phyloP scores from a whole-genome alignment of 2,888 invertebrate genomes.

The Heliconius aoede region DNA sequence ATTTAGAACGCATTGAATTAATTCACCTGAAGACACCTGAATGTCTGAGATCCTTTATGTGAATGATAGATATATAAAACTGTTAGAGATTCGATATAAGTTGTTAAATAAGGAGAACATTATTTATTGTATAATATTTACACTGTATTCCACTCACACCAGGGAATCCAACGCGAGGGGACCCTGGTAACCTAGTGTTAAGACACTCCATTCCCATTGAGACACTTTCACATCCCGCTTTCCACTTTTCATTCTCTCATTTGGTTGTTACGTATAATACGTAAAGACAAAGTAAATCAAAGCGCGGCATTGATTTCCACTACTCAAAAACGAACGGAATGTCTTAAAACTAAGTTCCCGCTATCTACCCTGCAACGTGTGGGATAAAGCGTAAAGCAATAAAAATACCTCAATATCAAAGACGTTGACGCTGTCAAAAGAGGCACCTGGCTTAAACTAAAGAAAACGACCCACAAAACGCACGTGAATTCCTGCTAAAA shows the following conservation, averaged over 20 bases:
- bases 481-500: not conserved
- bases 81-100: not conserved
- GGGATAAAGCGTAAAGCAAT: not conserved
- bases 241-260: too few species aligned
- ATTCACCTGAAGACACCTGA: conserved; percentile 9
- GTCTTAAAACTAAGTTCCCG: not conserved
- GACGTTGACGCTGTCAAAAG: not conserved
- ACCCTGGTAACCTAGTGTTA: too few species aligned
- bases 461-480: not conserved
- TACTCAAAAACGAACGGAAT: not conserved
- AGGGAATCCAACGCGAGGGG: too few species aligned
- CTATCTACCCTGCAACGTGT: not conserved
- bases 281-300: too few species aligned
- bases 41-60: not conserved
- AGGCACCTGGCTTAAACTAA: too few species aligned
- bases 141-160: too few species aligned
- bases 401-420: not conserved
- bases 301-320: too few species aligned
- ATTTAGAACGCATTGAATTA: conserved; percentile 23
- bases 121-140: conserved; percentile 9
- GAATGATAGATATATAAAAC: conserved; percentile 6
- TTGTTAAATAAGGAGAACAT: not conserved
- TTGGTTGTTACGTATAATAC: too few species aligned
- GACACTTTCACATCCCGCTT: too few species aligned
- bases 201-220: too few species aligned